Evolutionary conservation across 1,140 invertebrate genomes (phyloP), one percentile per base, ranked within the genome.

Genomic region (Cydia fagiglandana): DNA sequence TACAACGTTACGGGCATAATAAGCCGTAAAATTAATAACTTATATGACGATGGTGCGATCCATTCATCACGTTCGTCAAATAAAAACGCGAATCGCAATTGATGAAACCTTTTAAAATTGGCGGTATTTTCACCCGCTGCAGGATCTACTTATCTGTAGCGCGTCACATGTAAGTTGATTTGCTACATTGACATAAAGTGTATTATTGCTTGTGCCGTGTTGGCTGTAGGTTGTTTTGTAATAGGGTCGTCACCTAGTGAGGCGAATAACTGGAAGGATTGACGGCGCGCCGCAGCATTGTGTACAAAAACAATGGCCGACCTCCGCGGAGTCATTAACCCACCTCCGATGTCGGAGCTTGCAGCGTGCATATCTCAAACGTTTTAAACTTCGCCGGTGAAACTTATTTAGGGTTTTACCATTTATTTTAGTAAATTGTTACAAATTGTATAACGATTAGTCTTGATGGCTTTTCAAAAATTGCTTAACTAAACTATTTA

Each of bases 281-380:
- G 90, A 88, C 85, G 86, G 81, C 81, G 78, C 80, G 79, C 81
- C 84, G 80, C 79, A 78, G 86, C 86, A 92, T 92, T 92, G 91
- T 92, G 91, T 89, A 87, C 82, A 81, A 85, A 90, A 90, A 92
- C 91, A 92, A 92, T 91, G 82, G 89, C 12, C 85, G 85, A 89
- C 88, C 89, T 90, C 88, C 81, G 85, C 80, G 88, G 84, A 88
- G 91, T 92, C 91, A 91, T 91, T 91, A 92, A 91, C 89, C 91
- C 83, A 87, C 84, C 85, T 87, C 84, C 76, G 84, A 83, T 74
- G 66, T 81, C 83, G 82, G 79, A 79, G 75, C 77, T 78, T 76
- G 80, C 84, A 77, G 76, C 78, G 81, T 17, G 56, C 56, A 61
- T 61, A 83, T 82, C 80, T 82, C 79, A 77, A 79, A 74, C 45